Evolutionary conservation across 2,888 invertebrate species (phyloP), one percentile per base, ranked within the genome.

Genomic region (Ophion obscuratus): DNA sequence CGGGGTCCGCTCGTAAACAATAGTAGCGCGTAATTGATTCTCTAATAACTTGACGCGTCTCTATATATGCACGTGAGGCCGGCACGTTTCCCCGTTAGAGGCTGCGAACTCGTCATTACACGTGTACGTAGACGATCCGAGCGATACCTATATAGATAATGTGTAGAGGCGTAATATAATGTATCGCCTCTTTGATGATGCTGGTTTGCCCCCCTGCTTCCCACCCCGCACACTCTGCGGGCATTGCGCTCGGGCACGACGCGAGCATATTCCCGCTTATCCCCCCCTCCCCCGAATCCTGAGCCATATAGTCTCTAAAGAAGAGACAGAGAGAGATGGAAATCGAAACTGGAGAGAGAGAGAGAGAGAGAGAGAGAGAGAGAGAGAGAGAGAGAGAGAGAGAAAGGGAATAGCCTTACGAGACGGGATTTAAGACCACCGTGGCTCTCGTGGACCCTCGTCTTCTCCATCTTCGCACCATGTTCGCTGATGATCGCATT

Each of bases 21-120:
- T 94, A 93, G 92, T 92, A 91, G 91, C 90, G 92, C 93, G 94
- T 94, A 94, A 94, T 94, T 93, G 94, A 94, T 94, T 94, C 94
- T 93, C 93, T 93, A 93, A 94, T 94, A 94, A 94, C 91, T 94
- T 94, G 93, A 94, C 93, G 93, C 92, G 93, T 91, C 91, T 90
- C 91, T 91, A 90, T 91, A 92, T 91, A 89, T 71, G 44, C 61
- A 31, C n/a, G 59, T n/a, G 24, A 57, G 24, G 53, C 59, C 36
- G 47, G 66, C 78, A 78, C 85, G 74, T 78, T 78, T 77, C 64
- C 73, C 80, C 87, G 80, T 84, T 81, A 84, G 87, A 84, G 82
- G 84, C 83, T 75, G 66, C 75, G 66, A 67, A 40, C 64, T 64
- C 64, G 31, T 36, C 77, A n/a, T 27, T 67, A 57, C 20, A 24